Evolutionary conservation across 1,140 invertebrate genomes (phyloP), one percentile per base, ranked within the genome.

Genomic region (Drosophila lowei): DNA sequence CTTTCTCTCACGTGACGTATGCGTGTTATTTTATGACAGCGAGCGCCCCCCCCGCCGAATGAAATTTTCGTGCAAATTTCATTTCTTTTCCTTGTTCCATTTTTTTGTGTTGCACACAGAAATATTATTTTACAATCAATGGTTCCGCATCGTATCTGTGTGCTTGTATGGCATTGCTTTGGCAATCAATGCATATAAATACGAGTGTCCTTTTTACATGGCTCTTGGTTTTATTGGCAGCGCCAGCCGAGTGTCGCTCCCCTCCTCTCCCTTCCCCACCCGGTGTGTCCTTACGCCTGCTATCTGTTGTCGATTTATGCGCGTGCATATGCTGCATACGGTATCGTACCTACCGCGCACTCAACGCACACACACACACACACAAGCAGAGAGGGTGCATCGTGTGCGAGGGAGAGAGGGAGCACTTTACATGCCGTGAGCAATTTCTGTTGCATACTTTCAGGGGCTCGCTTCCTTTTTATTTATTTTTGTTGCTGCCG

Each of bases 101-200:
- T 64, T 72, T 28, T 68, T 64, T 72, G 21, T 25, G 23, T 4
- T 25, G 11, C 15, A 38, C 52, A 63, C 70, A 63, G 58, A 86
- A 81, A 83, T 86, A 88, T 86, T 86, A 88, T 86, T 86, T 86
- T 86, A 88, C 83, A 88, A 83, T 86, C 83, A 88, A 78, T 79
- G 34, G 56, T 67, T 70, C 55, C 46, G 47, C 23, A 38, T 65
- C 59, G 48, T 46, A 49, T 16, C 54, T 58, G 60, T 41, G 60
- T 55, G 25, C 43, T 60, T 86, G 77, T 67, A 48, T 62, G 81
- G 83, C 81, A 85, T 58, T 85, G 81, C 81, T 85, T 88, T 86
- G 83, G 81, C 81, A 85, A 85, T 85, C 81, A 85, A 85, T 78
- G 81, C 81, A 85, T 85, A 85, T 85, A 85, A 81, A 85, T 88